Base-by-base conservation (phyloP, 1,140 invertebrate species). In the Stenopsyche tienmushanensis region DNA sequence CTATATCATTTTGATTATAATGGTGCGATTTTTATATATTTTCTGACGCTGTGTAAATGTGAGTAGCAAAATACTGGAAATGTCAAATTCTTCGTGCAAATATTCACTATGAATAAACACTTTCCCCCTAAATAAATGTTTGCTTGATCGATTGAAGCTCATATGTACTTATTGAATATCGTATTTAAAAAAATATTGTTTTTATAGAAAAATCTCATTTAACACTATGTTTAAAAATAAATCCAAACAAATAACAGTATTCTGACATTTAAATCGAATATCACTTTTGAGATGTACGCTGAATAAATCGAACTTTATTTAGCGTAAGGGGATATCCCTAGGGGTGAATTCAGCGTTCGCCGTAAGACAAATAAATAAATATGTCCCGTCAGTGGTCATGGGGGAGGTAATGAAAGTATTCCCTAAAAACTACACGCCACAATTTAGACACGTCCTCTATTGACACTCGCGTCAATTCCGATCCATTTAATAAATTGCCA, bases 331-430 rank as follows among this genome's bases (percentile, higher is more conserved):
- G 34, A 29, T 18, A 41, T 42, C 54, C 54, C 29, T 10, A 15
- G 49, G 59, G 45, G 45, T 49, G 44, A 50, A 29, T 62, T 47
- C 59, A 10, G 3, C 15, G 42, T 29, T 34, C 45, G 20, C 24
- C 44, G 45, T 41, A 34, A 25, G 23, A 39, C 44, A 49, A 52
- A 62, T 62, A 62, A 62, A 62, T 62, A 62, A 62, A 62, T 62
- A 62, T 50, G 59, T 59, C 41, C 41, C 25, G 41, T 52, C 49
- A 39, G 45, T 52, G 49, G 49, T 62, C 59, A 24, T 24, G 34
- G 44, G 59, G 59, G 59, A 52, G 47, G 59, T 62, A 62, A 62
- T 62, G 59, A 62, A 62, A 18, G 59, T 52, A 23, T 44, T 24
- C 34, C 39, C 54, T 21, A 13, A 42, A n/a, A 23, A 3, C 13